Evolutionary conservation across 2,797 vertebrate genomes (phyloP).

Genomic region (Siniperca scherzeri): DNA sequence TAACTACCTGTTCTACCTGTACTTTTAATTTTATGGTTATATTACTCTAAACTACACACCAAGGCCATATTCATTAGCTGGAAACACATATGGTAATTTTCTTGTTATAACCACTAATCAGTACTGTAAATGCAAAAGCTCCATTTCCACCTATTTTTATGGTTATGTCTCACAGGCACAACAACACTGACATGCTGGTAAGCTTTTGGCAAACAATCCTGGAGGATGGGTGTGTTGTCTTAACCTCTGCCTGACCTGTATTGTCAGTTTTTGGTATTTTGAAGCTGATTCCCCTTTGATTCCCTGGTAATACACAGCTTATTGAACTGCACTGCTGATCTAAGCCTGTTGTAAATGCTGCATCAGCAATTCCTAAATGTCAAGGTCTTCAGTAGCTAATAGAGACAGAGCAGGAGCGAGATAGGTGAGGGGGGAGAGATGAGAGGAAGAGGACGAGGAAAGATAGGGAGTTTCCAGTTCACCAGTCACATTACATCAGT

Average conservation of each 20-base stretch:
- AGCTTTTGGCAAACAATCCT: too few relatives aligned
- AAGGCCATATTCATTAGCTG: neutral
- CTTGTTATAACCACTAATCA: too few relatives aligned
- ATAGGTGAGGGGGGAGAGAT: too few relatives aligned
- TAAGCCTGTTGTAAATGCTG: neutral
- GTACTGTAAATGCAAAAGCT: too few relatives aligned
- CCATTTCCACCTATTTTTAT: too few relatives aligned
- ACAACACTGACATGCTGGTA: neutral
- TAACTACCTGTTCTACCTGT: neutral
- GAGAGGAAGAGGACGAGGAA: too few relatives aligned
- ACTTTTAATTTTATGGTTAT: too few relatives aligned
- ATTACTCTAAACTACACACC: too few relatives aligned
- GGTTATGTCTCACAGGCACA: neutral
- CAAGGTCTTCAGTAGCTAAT: neutral
- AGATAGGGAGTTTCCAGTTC: too few relatives aligned
- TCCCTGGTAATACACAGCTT: neutral
- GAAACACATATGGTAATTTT: neutral
- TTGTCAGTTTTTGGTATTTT: neutral
- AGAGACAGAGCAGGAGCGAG: neutral
- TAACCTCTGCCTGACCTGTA: neutral
- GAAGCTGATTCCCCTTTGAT: neutral
- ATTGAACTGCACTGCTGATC: slow-evolving; percentile 9
- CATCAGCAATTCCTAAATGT: slow-evolving; percentile 14
- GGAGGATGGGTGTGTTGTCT: neutral
- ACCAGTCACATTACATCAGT: too few relatives aligned